Evolutionary conservation across 2,888 invertebrate genomes (phyloP), one percentile per base, ranked within the genome.

Genomic region (Caenorhabditis uteleia): DNA sequence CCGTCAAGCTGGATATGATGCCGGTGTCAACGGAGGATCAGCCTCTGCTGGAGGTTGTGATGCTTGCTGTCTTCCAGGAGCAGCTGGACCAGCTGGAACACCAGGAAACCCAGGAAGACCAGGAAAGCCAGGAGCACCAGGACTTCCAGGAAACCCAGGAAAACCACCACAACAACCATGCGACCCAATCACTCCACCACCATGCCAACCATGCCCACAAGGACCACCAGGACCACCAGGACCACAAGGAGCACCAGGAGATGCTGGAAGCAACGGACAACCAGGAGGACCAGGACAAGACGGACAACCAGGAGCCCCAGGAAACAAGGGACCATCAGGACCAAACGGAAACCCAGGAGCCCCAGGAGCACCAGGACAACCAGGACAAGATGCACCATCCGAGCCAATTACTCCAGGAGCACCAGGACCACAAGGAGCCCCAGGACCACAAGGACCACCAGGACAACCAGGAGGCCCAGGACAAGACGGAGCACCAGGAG

Each of bases 151-250:
- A 64, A 77, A 75, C 62, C 75, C 75, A 36, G 75, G 77, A 48
- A 55, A 67, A 26, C 77, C 77, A 55, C 77, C 75, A 42, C 71
- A 71, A 70, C 74, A 74, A 55, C 75, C 78, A 51, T 78, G 78
- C 59, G 77, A 78, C 58, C 77, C 77, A 38, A 54, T 75, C 72
- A 75, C 75, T 46, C 75, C 75, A 53, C 74, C 74, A 54, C 74
- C 74, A 55, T 73, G 76, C 75, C 74, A 75, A 56, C 77, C 75
- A 42, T 77, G 77, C 72, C 73, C 73, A 40, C 65, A 62, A 60
- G 75, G 70, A 68, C 70, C 70, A 48, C 56, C 73, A 21, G 70
- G 70, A 68, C 73, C 73, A 46, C 70, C 73, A 58, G 72, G 72
- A 72, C 72, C 72, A 46, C 69, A 69, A 48, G 72, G 72, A 64